phyloP scores from a whole-genome alignment of 2,113 vertebrate species.

The Callocephalon fimbriatum region DNA sequence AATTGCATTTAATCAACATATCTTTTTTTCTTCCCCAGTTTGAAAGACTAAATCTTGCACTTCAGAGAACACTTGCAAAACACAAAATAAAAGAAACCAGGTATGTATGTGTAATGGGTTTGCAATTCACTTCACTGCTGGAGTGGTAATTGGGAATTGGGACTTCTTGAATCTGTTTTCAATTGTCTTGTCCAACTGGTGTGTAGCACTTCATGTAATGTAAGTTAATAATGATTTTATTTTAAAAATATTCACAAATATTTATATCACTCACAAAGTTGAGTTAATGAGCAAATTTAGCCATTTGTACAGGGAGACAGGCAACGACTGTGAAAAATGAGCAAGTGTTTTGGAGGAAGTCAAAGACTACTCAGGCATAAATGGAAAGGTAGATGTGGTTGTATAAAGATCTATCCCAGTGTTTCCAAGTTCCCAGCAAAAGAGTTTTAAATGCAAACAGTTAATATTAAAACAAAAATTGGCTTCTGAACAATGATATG shows the following conservation, averaged over 20 bases:
- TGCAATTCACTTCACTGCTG: neutral
- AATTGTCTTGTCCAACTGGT: neutral
- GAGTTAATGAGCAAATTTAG: neutral
- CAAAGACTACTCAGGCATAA: neutral
- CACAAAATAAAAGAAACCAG: slow-evolving; percentile 81
- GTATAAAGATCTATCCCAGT: neutral
- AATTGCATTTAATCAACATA: slow-evolving; percentile 3
- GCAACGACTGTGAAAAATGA: neutral
- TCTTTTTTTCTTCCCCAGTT: slow-evolving; percentile 79
- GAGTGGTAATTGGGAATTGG: neutral
- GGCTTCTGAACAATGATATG: neutral
- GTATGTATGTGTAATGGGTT: slow-evolving; percentile 70
- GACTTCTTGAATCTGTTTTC: neutral
- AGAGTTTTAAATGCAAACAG: neutral
- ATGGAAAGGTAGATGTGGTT: neutral
- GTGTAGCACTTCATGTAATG: neutral
- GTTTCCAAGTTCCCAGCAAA: neutral
- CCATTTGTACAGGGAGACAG: neutral
- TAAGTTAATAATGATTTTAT: neutral
- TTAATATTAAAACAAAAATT: neutral
- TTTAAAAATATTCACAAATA: slow-evolving; percentile 7
- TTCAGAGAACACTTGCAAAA: slow-evolving; percentile 86
- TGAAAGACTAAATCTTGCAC: slow-evolving; percentile 87
- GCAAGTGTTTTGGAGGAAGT: neutral
- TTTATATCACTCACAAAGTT: neutral